Evolutionary conservation across 64 coral and sea anemone species (phyloP), one percentile per base, ranked within the genome.

Genomic region (Montipora efflorescens): DNA sequence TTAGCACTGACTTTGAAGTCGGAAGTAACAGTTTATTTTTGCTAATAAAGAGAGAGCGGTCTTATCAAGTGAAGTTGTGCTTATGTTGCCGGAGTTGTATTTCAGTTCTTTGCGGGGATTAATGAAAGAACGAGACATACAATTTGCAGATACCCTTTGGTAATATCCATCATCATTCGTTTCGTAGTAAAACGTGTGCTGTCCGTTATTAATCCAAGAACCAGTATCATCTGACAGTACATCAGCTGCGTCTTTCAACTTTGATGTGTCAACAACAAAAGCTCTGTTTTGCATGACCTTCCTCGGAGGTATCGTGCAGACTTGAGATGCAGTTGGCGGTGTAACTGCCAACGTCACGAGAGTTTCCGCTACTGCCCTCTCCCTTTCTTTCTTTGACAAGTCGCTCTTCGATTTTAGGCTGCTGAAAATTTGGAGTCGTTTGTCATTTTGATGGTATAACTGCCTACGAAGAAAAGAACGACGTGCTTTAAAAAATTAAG

Each of bases 171-270:
- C 77, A 49, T 79, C 77, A 79, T 79, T 79, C 77, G 14, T 49
- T 53, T 79, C 77, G 77, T 79, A 79, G 51, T 79, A n/a, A 79
- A 79, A 79, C 51, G 45, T 44, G 51, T 79, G 77, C 77, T 79
- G 77, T 47, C 77, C 77, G 48, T 79, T 79, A 53, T 79, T 79
- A 49, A 79, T 79, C 77, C 77, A 79, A 47, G 22, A 79, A 53
- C 77, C 77, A 79, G 77, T 79, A n/a, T 79, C 77, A 79, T 79
- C 77, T 79, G 22, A 18, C 28, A 79, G 77, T 53, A 79, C 77
- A 79, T 79, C 77, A 79, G 45, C 77, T 49, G 50, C 77, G 46
- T 79, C 77, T 79, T 79, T 79, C 51, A 79, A 21, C 51, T 79
- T 79, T 49, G 77, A 79, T 18, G 77, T 50, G 44, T 79, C 77